A percentile compares a stretch with the other conserved stretches of the same genome.
Conservation (phyloP, 1,140 invertebrate genomes). For the Belonocnema kinseyi region DNA sequence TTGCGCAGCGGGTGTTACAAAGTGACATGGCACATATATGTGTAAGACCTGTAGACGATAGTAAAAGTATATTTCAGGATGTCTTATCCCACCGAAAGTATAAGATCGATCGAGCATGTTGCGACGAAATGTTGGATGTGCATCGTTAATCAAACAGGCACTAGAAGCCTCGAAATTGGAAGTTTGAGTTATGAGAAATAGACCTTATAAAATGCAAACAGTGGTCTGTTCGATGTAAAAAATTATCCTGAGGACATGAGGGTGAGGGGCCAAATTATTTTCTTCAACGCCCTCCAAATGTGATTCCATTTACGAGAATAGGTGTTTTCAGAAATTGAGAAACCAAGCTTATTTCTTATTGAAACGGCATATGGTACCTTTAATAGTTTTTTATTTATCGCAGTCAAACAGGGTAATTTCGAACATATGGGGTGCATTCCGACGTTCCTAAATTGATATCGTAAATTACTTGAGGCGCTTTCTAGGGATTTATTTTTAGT, state of each 20-base stretch:
- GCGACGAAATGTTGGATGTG: neutral
- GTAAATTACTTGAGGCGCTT: too few species aligned
- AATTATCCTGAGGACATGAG: neutral
- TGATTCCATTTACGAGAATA: neutral
- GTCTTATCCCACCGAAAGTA: neutral
- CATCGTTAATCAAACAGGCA: constrained; percentile 27
- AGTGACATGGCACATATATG: neutral
- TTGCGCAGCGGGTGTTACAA: neutral
- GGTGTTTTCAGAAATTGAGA: neutral
- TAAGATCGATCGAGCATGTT: constrained; percentile 6
- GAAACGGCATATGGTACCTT: neutral
- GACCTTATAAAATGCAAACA: constrained; percentile 6
- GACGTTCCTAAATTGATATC: too few species aligned
- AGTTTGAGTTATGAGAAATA: constrained; percentile 8
- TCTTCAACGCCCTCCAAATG: neutral
- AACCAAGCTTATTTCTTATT: neutral
- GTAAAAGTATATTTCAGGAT: neutral
- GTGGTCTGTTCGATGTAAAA: constrained; percentile 1
- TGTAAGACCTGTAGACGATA: neutral
- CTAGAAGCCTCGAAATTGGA: constrained; percentile 7
- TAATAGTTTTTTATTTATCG: neutral
- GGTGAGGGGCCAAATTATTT: neutral
- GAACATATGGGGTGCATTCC: too few species aligned
- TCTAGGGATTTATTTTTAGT: too few species aligned
- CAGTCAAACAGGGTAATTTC: too few species aligned